Base-by-base conservation (phyloP, 2,113 vertebrate species). In the Gobiocypris rarus region DNA sequence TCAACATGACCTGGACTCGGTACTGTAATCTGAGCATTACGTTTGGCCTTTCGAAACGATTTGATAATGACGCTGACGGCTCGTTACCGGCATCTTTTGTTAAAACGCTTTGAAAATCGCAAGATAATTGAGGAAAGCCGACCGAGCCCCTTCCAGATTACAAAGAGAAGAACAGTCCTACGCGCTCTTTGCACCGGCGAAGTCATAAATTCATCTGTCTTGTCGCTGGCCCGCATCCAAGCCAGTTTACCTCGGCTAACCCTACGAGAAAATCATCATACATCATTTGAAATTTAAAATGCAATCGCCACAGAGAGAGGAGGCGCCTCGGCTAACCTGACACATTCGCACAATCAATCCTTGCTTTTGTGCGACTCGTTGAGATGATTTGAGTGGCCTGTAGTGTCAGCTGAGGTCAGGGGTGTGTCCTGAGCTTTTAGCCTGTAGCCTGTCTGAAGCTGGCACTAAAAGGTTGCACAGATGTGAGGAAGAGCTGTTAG, bases 1-100 rank as follows among this genome's bases (percentile, higher is more conserved):
- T 92, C 89, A 83, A 45, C 41, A 6, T 84, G 87, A 90, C 90
- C 89, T 90, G 84, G 83, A 84, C 22, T 2, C 81, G 54, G 70
- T 56, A 58, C 61, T 73, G 82, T 86, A 88, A 84, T 50, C 67
- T 77, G 38, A 14, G 31, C 75, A 86, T 84, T 85, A 83, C 13
- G 43, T 31, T 85, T 63, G 31, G 56, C 58, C 50, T 79, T 54
- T 86, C 71, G 86, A 59, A 82, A 70, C 61, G 74, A 82, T 90
- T 81, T 88, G 89, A 89, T 83, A 84, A 78, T 77, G 38, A 58
- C 38, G 22, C 48, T 45, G 24, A 58, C 65, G 38, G 75, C 81
- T 59, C 52, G 50, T 76, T 75, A 26, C 41, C 15, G 58, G 54
- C 65, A 41, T 73, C 78, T 56, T 83, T 81, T 75, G 58, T 63